Percentiles rank a stretch among this genome's conserved stretches.
Conservation (phyloP, 2,113 vertebrate genomes). For the Lophius piscatorius region DNA sequence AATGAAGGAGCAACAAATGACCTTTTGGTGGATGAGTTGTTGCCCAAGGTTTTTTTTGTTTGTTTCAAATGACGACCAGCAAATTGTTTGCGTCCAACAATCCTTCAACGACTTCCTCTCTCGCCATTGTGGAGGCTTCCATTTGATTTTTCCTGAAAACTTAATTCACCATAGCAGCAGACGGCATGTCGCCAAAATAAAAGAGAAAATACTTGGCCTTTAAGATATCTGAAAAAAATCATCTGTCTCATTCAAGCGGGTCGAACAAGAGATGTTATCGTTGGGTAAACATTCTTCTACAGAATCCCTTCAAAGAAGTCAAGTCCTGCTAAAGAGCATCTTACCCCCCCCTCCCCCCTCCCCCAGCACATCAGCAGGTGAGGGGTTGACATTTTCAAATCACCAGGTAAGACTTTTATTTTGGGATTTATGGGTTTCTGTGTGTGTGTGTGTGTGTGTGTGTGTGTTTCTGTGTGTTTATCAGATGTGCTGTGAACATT, state of each 20-base stretch:
- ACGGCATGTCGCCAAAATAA: too few species aligned
- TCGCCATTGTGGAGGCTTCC: too few species aligned
- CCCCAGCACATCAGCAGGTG: conserved; percentile 27
- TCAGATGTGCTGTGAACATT: neutral
- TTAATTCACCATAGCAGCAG: conserved; percentile 18
- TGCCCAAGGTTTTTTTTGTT: too few species aligned
- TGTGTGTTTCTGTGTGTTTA: conserved; percentile 1
- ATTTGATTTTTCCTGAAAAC: too few species aligned
- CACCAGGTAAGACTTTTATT: conserved; percentile 14
- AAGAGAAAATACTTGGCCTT: conserved; percentile 36
- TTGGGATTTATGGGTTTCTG: neutral
- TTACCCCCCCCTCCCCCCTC: conserved; percentile 6
- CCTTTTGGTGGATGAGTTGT: too few species aligned
- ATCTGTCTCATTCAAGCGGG: conserved; percentile 46
- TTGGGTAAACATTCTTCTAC: conserved; percentile 17
- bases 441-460: neutral
- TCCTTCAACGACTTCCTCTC: too few species aligned
- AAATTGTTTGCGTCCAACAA: too few species aligned
- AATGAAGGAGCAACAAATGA: too few species aligned
- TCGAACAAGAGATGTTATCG: conserved; percentile 36
- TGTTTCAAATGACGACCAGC: too few species aligned
- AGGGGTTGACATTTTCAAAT: conserved; percentile 59
- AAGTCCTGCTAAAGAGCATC: conserved; percentile 49
- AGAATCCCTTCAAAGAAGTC: conserved; percentile 48
- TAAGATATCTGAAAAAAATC: conserved; percentile 33